phyloP scores from a whole-genome alignment of 2,888 invertebrate genomes.

The Sipunculus nudus region DNA sequence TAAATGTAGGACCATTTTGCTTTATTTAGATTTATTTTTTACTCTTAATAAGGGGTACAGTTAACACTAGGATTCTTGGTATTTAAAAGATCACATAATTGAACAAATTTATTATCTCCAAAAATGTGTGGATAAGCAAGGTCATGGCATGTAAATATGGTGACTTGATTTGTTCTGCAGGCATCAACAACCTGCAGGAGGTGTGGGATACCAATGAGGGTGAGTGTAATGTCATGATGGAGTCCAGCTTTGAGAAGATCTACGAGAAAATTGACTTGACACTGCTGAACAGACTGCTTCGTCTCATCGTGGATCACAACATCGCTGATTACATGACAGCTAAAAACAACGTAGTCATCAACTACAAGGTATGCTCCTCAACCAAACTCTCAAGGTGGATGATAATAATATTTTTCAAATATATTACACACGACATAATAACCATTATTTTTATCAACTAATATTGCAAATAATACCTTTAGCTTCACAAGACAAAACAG shows the following conservation, averaged over 20 bases:
- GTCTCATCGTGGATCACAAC: slow-evolving; percentile 99
- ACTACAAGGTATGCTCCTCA: slow-evolving; percentile 89
- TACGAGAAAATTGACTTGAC: slow-evolving; percentile 99
- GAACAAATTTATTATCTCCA: too few relatives aligned
- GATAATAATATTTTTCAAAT: too few relatives aligned
- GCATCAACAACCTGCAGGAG: slow-evolving; percentile 88
- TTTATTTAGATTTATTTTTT: neutral
- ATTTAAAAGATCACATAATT: neutral
- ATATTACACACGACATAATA: too few relatives aligned
- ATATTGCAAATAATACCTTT: too few relatives aligned
- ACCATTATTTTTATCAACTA: too few relatives aligned
- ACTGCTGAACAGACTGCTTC: slow-evolving; percentile 90
- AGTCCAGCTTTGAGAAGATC: slow-evolving; percentile 97
- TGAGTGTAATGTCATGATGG: slow-evolving; percentile 97
- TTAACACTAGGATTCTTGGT: neutral
- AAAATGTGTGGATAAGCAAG: too few relatives aligned
- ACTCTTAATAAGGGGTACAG: neutral
- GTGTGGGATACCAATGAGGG: slow-evolving; percentile 99
- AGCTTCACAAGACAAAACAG: too few relatives aligned
- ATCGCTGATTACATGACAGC: slow-evolving; percentile 99
- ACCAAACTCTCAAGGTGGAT: too few relatives aligned
- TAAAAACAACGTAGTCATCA: slow-evolving; percentile 99
- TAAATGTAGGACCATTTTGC: too few relatives aligned
- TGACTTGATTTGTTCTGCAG: too few relatives aligned
- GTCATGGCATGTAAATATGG: too few relatives aligned